phyloP scores from a whole-genome alignment of 2,113 vertebrate genomes.

The Xenopus tropicalis region DNA sequence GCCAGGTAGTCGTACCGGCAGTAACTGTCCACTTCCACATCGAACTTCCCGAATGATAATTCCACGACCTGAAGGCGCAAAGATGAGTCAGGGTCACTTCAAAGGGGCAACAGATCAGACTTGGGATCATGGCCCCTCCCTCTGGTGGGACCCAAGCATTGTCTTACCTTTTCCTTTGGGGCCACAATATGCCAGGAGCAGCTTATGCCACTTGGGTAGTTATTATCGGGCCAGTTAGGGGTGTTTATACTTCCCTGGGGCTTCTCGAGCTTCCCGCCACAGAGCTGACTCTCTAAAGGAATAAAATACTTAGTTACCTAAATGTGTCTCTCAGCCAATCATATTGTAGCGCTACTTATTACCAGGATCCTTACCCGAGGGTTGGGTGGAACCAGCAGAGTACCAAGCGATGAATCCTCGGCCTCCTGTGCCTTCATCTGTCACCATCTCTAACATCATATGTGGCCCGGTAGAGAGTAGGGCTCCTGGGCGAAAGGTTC shows the following conservation, averaged over 20 bases:
- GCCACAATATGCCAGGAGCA: constrained; percentile 89
- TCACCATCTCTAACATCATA: constrained; percentile 81
- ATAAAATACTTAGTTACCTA: constrained; percentile 5
- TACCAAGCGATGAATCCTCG: constrained; percentile 80
- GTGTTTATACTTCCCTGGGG: constrained; percentile 77
- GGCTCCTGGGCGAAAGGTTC: constrained; percentile 83
- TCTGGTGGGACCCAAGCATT: background rate
- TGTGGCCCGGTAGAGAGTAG: constrained; percentile 79
- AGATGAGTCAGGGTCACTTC: background rate
- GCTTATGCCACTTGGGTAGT: constrained; percentile 88
- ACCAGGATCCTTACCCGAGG: constrained; percentile 66
- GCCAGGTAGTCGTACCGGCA: constrained; percentile 89
- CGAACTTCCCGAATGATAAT: constrained; percentile 82
- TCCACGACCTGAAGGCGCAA: constrained; percentile 69
- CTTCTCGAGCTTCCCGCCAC: constrained; percentile 82
- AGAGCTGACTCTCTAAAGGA: constrained; percentile 79
- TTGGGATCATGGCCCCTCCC: background rate
- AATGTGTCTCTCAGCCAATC: background rate
- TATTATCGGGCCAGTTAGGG: constrained; percentile 83
- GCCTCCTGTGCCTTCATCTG: constrained; percentile 71
- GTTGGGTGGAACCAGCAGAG: constrained; percentile 72
- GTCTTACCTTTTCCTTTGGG: constrained; percentile 71
- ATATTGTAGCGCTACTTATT: background rate
- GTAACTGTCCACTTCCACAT: constrained; percentile 78
- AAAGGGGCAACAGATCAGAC: too few relatives aligned